These are phyloP conservation scores for Rhynchotus rufescens DNA, from an alignment of 2,797 vertebrate species.

Conservation along the genomic window DNA sequence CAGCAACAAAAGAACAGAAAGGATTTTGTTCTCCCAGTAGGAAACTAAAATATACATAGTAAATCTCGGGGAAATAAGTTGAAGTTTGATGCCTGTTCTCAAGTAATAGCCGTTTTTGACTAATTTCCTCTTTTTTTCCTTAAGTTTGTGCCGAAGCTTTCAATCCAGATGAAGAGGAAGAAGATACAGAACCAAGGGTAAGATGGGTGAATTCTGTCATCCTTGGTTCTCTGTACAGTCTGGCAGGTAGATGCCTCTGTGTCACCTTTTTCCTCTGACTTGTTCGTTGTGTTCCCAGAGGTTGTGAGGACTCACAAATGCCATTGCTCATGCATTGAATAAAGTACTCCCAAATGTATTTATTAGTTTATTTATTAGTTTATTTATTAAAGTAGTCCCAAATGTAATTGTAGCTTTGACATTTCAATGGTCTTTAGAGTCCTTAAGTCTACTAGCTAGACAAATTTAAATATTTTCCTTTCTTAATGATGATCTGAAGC, in stretches of 20 bases:
- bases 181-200: constrained; percentile 93
- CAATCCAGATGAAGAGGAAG: constrained; percentile 97
- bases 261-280: neutral
- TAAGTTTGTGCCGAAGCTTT: constrained; percentile 96
- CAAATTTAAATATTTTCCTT: neutral
- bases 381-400: too few species aligned
- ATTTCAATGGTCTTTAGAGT: neutral
- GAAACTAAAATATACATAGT: neutral
- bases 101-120: neutral
- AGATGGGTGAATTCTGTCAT: neutral
- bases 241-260: neutral
- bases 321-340: neutral
- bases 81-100: neutral
- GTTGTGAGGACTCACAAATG: neutral
- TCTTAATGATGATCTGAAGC: neutral
- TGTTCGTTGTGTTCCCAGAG: neutral
- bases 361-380: neutral
- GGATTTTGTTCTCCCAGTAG: neutral
- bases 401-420: neutral
- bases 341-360: neutral
- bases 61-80: neutral
- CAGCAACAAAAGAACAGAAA: neutral
- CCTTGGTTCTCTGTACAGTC: neutral
- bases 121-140: constrained; percentile 37
- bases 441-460: neutral